Evolutionary conservation across 2,113 vertebrate genomes (phyloP), one percentile per base, ranked within the genome.

Genomic region (Ochotona curzoniae): DNA sequence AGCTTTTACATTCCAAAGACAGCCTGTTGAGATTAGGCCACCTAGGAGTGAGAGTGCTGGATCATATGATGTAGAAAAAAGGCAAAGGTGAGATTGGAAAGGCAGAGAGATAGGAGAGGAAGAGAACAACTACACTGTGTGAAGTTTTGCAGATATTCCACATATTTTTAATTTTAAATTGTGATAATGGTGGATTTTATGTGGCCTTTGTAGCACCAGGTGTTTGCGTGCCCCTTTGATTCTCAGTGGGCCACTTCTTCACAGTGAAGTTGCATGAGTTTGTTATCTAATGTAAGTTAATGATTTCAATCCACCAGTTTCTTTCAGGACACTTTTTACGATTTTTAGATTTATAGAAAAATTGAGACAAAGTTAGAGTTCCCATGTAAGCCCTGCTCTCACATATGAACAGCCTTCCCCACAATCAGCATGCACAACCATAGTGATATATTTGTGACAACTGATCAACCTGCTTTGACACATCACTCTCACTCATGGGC

Each of bases 91-190:
- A 44, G 26, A 10, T 81, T 30, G 49, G 13, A 30, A 63, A 8
- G 85, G 54, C 44, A 61, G 61, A 63, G n/a, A 76, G 21, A 76
- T 5, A 4, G 70, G 21, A 61, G 28, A 49, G 61, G 18, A n/a
- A n/a, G 38, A 38, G 38, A 32, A 71, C 79, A 2, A 32, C n/a
- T 76, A 61, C 17, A 32, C 23, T 13, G 21, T 49, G 10, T 66
- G 61, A 4, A 61, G 25, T 13, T 60, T 35, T 83, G 57, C 8
- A 47, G 32, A 32, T 57, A 81, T 12, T 76, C 25, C 30, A 57
- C 21, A 23, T 21, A 32, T 44, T 47, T 76, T 93, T 57, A 75
- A 82, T 47, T 93, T 83, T 75, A 75, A 88, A 69, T 61, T 32
- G 35, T 82, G 30, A 21, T 23, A 75, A 30, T 28, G 32, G 23